Evolutionary conservation across 2,888 invertebrate species (phyloP).

Genomic region (Drosophila sordidula): DNA sequence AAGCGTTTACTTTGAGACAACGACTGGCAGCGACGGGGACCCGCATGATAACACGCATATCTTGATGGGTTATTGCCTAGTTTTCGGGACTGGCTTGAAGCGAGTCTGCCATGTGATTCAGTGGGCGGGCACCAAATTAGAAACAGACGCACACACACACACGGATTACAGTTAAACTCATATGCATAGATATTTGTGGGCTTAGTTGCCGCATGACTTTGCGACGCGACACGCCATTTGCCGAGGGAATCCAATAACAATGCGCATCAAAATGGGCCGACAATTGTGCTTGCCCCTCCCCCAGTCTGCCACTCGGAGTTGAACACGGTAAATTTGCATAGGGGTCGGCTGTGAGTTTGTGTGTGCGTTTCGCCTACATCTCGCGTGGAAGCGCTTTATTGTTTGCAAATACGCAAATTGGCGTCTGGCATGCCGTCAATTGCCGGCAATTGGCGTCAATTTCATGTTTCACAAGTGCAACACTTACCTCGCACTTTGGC

Average conservation of each 20-base stretch:
- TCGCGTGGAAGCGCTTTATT: conserved; percentile 51
- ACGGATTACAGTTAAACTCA: conserved; percentile 32
- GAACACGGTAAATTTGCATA: conserved; percentile 64
- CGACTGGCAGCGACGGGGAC: conserved; percentile 26
- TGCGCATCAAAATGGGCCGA: conserved; percentile 51
- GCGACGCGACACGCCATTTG: conserved; percentile 28
- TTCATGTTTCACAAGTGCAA: conserved; percentile 18
- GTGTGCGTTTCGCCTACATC: conserved; percentile 7
- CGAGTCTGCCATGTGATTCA: conserved; percentile 32
- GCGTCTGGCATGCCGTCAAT: conserved; percentile 46
- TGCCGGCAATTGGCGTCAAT: conserved; percentile 65
- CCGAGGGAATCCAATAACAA: conserved; percentile 36
- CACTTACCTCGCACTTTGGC: conserved; percentile 85
- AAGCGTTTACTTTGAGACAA: conserved; percentile 40
- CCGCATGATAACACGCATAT: conserved; percentile 70
- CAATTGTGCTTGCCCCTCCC: conserved; percentile 51
- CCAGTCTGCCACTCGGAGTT: background rate
- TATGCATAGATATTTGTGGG: conserved; percentile 74
- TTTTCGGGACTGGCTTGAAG: conserved; percentile 57
- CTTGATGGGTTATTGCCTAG: conserved; percentile 73
- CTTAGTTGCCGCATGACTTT: conserved; percentile 48
- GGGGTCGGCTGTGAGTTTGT: conserved; percentile 17
- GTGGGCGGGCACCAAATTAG: conserved; percentile 52
- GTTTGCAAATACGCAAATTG: conserved; percentile 63
- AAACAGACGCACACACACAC: conserved; percentile 26